phyloP scores from a whole-genome alignment of 2,797 vertebrate species.

The Notolepis coatsorum region DNA sequence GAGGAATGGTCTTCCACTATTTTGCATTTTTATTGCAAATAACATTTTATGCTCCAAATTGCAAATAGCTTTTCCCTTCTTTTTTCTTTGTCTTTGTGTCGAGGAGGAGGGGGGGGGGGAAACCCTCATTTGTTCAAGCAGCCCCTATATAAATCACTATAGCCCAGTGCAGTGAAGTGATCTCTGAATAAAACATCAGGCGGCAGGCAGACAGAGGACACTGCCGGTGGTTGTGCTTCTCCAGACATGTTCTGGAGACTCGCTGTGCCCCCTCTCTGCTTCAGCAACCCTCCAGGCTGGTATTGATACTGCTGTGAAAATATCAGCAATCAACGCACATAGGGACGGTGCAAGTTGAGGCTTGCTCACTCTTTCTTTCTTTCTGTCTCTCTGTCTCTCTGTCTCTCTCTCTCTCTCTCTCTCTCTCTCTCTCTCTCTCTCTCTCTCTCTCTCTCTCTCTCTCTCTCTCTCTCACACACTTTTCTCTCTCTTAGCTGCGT shows the following conservation, averaged over 20 bases:
- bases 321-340: not conserved
- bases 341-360: too few relatives aligned
- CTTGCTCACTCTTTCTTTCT: too few relatives aligned
- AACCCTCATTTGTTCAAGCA: constrained; percentile 64
- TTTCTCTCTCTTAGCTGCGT: too few relatives aligned
- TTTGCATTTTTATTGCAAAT: constrained; percentile 84
- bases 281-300: constrained; percentile 25
- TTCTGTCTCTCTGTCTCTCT: too few relatives aligned
- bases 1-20: constrained; percentile 70
- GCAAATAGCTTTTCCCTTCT: constrained; percentile 64
- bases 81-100: constrained; percentile 69
- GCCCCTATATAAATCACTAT: constrained; percentile 66
- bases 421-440: too few relatives aligned
- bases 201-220: constrained; percentile 53
- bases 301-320: constrained; percentile 13
- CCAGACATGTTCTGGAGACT: constrained; percentile 30
- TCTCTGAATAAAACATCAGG: constrained; percentile 77
- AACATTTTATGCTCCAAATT: constrained; percentile 78
- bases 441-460: too few relatives aligned
- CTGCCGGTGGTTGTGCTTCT: constrained; percentile 41
- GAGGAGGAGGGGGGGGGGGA: constrained; percentile 31
- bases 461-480: too few relatives aligned
- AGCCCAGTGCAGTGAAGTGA: constrained; percentile 52
- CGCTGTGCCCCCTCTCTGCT: constrained; percentile 22
- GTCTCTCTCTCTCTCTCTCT: too few relatives aligned